Percentiles rank a stretch among this genome's conserved stretches.
Conservation (phyloP, 2,113 vertebrate species). For the Glareola pratincola region DNA sequence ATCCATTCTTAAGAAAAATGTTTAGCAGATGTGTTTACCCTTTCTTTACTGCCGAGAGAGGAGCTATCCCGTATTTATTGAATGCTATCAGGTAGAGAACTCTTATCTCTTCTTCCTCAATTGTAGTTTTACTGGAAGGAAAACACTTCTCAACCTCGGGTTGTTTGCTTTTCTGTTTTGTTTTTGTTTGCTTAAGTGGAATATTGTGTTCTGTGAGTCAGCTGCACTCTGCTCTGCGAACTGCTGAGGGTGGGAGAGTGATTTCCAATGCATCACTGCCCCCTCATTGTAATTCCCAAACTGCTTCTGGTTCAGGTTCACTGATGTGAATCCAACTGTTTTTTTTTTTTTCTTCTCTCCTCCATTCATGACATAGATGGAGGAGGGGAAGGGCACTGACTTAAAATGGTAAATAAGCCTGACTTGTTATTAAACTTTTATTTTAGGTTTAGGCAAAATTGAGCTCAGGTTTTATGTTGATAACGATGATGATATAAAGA, state of each 20-base stretch:
- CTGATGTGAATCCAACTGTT: background rate
- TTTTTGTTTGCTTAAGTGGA: slow-evolving; percentile 6
- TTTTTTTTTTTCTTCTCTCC: background rate
- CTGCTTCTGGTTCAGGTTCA: slow-evolving; percentile 18
- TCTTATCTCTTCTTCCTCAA: background rate
- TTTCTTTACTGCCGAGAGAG: background rate
- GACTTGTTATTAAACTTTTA: background rate
- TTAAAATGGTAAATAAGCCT: background rate
- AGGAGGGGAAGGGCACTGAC: background rate
- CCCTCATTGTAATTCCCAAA: slow-evolving; percentile 14
- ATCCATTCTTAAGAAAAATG: background rate
- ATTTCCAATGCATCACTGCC: slow-evolving; percentile 22
- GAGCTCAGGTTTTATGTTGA: background rate
- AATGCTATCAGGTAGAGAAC: background rate
- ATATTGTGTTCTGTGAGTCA: slow-evolving; percentile 38
- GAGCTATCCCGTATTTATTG: background rate
- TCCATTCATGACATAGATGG: background rate
- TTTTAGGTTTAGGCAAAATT: background rate
- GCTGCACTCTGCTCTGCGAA: background rate
- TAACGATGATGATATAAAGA: background rate
- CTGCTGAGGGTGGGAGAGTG: background rate
- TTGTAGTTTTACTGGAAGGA: background rate
- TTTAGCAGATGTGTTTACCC: background rate
- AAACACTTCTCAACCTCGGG: background rate
- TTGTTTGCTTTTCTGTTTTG: background rate